These are phyloP conservation scores for Sphaerophoria rueppellii DNA, from an alignment of 2,888 invertebrate genomes.

Conservation along the genomic window DNA sequence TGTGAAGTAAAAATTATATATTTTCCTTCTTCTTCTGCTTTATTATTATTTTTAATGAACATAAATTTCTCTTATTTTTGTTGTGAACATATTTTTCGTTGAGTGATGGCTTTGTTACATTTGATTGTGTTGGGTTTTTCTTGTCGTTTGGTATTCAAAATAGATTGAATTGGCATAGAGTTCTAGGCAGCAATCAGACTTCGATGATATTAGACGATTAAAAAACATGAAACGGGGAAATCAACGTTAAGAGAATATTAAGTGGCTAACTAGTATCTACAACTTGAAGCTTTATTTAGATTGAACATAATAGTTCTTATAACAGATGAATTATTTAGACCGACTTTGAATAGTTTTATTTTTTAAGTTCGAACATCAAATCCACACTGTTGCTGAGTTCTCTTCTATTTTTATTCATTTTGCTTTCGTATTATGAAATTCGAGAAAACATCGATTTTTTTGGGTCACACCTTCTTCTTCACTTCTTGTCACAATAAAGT, in stretches of 20 bases:
- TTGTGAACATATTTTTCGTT: slow-evolving; percentile 12
- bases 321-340: too few species aligned
- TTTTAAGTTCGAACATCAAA: background rate
- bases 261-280: slow-evolving; percentile 51
- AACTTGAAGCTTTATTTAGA: too few species aligned
- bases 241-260: slow-evolving; percentile 69
- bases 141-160: background rate
- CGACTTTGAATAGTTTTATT: background rate
- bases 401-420: background rate
- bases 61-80: slow-evolving; percentile 15
- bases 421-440: background rate
- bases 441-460: too few species aligned
- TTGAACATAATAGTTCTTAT: too few species aligned
- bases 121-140: slow-evolving; percentile 12
- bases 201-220: slow-evolving; percentile 66
- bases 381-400: background rate
- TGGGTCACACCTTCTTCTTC: background rate
- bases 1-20: slow-evolving; percentile 66
- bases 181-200: slow-evolving; percentile 32
- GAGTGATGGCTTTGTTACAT: slow-evolving; percentile 21
- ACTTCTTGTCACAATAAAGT: slow-evolving; percentile 27
- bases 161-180: slow-evolving; percentile 22
- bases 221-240: slow-evolving; percentile 69
- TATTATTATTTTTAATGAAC: background rate
- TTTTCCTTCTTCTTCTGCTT: slow-evolving; percentile 33